Percentiles rank a stretch among this genome's conserved stretches.
Conservation (phyloP, 2,113 vertebrate species). For the Heloderma charlesbogerti region DNA sequence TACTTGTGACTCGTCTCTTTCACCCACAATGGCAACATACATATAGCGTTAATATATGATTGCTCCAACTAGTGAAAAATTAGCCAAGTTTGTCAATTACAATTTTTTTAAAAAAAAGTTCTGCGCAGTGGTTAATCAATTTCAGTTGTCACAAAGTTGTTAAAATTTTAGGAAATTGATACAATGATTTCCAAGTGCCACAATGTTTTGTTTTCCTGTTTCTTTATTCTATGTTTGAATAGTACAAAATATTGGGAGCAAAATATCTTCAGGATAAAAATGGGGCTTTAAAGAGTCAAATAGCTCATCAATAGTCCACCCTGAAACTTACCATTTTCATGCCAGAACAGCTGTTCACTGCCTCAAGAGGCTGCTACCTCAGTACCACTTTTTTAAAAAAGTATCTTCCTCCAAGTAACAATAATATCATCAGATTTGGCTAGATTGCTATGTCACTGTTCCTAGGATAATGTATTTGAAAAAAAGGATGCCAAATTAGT, state of each 20-base stretch:
- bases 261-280: neutral
- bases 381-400: neutral
- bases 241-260: neutral
- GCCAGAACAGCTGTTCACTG: neutral
- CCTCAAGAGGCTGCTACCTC: neutral
- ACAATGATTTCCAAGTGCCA: neutral
- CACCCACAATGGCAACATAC: neutral
- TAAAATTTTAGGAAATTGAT: neutral
- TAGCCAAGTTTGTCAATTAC: constrained; percentile 22
- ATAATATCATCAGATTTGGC: neutral
- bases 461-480: neutral
- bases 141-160: neutral
- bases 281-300: neutral
- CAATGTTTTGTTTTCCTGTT: neutral
- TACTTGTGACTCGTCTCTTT: no score
- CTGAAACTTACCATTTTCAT: neutral
- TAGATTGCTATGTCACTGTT: neutral
- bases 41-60: neutral
- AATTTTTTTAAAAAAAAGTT: neutral
- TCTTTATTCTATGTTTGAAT: neutral
- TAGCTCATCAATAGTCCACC: neutral
- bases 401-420: neutral
- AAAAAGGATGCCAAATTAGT: neutral
- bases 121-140: constrained; percentile 12
- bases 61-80: constrained; percentile 25